A percentile compares a stretch with the other conserved stretches of the same genome.
Evolutionary conservation across 1,140 invertebrate genomes (phyloP).

Genomic region (Nasonia giraulti): DNA sequence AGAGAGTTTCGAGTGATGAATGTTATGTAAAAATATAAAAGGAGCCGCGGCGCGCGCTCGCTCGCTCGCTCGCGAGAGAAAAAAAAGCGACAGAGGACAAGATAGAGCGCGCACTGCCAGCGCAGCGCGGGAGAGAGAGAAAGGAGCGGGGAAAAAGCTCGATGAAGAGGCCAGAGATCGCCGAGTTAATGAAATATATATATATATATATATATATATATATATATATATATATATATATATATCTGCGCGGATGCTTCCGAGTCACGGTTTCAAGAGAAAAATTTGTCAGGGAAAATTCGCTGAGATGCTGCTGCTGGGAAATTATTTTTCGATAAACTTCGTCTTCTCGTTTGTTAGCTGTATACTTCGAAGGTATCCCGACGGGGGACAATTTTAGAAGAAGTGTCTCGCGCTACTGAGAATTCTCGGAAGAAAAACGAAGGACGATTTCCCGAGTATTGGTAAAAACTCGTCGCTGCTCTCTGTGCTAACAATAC

Average conservation of each 20-base stretch:
- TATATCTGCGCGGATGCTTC: neutral
- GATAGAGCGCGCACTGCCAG: neutral
- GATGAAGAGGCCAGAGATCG: constrained; percentile 29
- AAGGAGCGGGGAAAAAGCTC: constrained; percentile 15
- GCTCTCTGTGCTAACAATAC: neutral
- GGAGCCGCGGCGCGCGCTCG: too few relatives aligned
- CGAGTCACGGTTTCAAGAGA: neutral
- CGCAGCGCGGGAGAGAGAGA: neutral
- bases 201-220: too few relatives aligned
- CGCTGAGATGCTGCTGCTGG: neutral
- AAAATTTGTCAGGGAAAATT: neutral
- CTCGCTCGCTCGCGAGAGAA: neutral
- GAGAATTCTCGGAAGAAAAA: neutral
- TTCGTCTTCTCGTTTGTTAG: neutral
- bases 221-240: too few relatives aligned
- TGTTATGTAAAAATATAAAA: constrained; percentile 36
- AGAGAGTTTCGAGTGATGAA: constrained; percentile 10
- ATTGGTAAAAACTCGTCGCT: neutral
- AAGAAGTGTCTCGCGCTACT: neutral
- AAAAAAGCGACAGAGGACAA: neutral
- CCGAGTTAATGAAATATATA: constrained; percentile 37
- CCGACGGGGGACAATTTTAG: neutral
- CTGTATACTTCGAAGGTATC: neutral
- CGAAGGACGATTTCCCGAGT: neutral
- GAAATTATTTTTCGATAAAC: neutral